phyloP scores from a whole-genome alignment of 2,888 invertebrate species.

The Pachliopta kotzebuea region DNA sequence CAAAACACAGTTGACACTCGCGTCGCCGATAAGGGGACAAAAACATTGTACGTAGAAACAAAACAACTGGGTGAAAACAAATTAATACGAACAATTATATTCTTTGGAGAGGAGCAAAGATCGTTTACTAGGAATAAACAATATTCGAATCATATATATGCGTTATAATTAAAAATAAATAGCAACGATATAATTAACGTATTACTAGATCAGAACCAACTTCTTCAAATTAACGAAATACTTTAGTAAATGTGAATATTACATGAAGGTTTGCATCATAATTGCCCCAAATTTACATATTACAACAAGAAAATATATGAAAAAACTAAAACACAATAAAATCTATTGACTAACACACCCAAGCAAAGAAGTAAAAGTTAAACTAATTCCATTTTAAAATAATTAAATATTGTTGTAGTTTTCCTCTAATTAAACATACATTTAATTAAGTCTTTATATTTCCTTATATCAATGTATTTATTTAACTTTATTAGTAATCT shows the following conservation, averaged over 20 bases:
- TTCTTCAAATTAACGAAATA: no score
- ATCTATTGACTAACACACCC: neutral
- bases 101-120: slow-evolving; percentile 6
- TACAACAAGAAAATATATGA: neutral
- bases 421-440: neutral
- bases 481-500: neutral
- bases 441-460: neutral
- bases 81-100: slow-evolving; percentile 1
- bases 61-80: slow-evolving; percentile 32
- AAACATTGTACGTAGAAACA: slow-evolving; percentile 37
- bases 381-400: neutral
- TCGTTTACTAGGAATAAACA: neutral
- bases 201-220: no score
- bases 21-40: slow-evolving; percentile 36
- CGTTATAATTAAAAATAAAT: no score
- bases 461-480: neutral
- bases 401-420: neutral
- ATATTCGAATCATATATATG: no score
- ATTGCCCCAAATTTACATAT: no score
- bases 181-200: no score
- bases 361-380: neutral
- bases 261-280: no score
- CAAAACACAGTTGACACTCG: slow-evolving; percentile 44
- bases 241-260: no score
- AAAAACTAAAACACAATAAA: neutral